phyloP scores from a whole-genome alignment of 2,113 vertebrate species.

The Perca flavescens region DNA sequence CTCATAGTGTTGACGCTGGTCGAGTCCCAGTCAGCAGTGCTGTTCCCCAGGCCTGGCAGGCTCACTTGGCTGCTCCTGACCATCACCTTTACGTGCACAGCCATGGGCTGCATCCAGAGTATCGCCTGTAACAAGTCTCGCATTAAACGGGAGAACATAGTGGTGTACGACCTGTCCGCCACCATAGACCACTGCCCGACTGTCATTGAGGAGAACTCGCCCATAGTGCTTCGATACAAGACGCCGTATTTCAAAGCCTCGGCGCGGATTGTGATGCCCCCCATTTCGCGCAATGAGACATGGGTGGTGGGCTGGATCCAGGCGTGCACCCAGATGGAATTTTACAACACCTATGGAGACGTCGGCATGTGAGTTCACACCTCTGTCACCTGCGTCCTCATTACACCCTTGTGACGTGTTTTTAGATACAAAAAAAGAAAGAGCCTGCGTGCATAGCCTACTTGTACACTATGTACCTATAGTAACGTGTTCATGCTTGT shows the following conservation, averaged over 20 bases:
- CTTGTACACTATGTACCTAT: neutral
- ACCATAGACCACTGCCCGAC: constrained; percentile 95
- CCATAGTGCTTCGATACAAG: constrained; percentile 96
- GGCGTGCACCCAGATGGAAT: constrained; percentile 98
- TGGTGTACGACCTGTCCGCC: constrained; percentile 94
- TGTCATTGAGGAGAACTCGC: constrained; percentile 95
- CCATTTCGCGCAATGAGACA: constrained; percentile 93
- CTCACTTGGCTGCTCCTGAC: constrained; percentile 68
- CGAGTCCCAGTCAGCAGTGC: constrained; percentile 61
- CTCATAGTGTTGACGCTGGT: constrained; percentile 55
- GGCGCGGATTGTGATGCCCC: constrained; percentile 94
- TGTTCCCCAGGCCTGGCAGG: constrained; percentile 50
- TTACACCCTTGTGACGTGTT: constrained; percentile 5
- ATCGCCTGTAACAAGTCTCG: constrained; percentile 97
- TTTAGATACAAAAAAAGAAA: neutral
- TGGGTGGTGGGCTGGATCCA: constrained; percentile 99
- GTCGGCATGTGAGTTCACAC: constrained; percentile 91
- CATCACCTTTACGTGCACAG: constrained; percentile 67
- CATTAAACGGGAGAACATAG: constrained; percentile 94
- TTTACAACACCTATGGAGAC: constrained; percentile 97
- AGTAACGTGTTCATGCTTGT: constrained; percentile 8
- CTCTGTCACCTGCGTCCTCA: constrained; percentile 29
- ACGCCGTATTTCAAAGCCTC: constrained; percentile 98
- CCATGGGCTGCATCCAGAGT: constrained; percentile 97
- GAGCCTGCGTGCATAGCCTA: neutral